Evolutionary conservation across 2,797 vertebrate species (phyloP).

Genomic region (Pelobates cultripes): DNA sequence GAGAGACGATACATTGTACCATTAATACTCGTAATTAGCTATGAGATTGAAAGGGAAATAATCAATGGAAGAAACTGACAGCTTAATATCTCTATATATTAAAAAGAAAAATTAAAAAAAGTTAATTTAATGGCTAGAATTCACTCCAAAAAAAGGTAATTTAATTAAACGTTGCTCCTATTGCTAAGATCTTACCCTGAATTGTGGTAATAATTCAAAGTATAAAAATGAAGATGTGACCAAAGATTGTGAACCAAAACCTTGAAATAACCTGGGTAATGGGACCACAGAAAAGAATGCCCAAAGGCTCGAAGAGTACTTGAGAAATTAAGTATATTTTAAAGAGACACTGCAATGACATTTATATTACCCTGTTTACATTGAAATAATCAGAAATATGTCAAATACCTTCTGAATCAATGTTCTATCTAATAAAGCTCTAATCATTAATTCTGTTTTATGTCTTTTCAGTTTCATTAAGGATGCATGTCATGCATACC

Average conservation of each 20-base stretch:
- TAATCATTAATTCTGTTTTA: too few relatives aligned
- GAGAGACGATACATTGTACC: neutral
- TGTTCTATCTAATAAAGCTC: too few relatives aligned
- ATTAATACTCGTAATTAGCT: conserved; percentile 37
- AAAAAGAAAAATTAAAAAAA: conserved; percentile 26
- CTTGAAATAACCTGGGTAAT: too few relatives aligned
- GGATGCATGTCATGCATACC: too few relatives aligned
- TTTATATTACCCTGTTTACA: too few relatives aligned
- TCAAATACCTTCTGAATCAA: too few relatives aligned
- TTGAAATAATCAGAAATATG: too few relatives aligned
- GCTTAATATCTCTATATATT: conserved; percentile 20
- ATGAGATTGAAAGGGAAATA: conserved; percentile 29
- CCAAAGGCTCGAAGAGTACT: too few relatives aligned
- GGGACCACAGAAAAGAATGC: too few relatives aligned
- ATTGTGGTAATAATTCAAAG: neutral
- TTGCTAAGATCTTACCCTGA: conserved; percentile 6
- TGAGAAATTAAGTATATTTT: too few relatives aligned
- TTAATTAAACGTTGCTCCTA: conserved; percentile 25
- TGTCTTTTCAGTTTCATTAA: too few relatives aligned
- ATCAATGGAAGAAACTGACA: conserved; percentile 30
- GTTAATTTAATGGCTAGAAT: conserved; percentile 28
- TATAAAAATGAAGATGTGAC: neutral
- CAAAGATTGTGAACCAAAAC: neutral
- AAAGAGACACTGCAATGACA: too few relatives aligned
- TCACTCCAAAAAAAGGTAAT: conserved; percentile 17